A percentile compares a stretch with the other conserved stretches of the same genome.
phyloP scores from a whole-genome alignment of 2,797 vertebrate genomes.

The Hybognathus amarus region DNA sequence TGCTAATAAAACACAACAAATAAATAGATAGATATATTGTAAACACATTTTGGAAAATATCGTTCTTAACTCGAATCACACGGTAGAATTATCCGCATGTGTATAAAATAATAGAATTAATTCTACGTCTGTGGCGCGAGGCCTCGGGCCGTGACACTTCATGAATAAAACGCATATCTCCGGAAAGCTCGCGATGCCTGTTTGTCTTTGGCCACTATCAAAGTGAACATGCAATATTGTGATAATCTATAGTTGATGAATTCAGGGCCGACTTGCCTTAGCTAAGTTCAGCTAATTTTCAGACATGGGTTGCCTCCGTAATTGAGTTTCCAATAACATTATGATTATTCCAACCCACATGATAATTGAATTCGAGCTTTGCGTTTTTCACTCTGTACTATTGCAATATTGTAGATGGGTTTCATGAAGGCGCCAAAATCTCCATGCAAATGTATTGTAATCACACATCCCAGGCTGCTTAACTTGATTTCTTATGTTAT shows the following conservation, averaged over 20 bases:
- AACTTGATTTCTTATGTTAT: constrained; percentile 99
- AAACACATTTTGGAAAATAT: constrained; percentile 74
- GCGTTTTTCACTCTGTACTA: constrained; percentile 82
- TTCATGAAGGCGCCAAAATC: constrained; percentile 60
- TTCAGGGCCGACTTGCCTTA: constrained; percentile 98
- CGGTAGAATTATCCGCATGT: constrained; percentile 97
- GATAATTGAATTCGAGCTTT: constrained; percentile 99
- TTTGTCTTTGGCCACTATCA: constrained; percentile 99
- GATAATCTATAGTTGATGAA: constrained; percentile 99
- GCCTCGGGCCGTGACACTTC: constrained; percentile 94
- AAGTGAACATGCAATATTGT: constrained; percentile 99
- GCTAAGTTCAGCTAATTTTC: constrained; percentile 99
- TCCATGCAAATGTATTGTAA: constrained; percentile 67
- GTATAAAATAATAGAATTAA: constrained; percentile 99
- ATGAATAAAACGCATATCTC: constrained; percentile 99
- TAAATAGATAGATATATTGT: constrained; percentile 75
- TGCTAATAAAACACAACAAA: constrained; percentile 75
- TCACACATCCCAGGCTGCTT: constrained; percentile 95
- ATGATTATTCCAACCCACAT: constrained; percentile 98
- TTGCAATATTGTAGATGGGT: constrained; percentile 98
- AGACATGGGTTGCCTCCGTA: constrained; percentile 97
- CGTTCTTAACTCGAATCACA: constrained; percentile 89
- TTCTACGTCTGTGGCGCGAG: constrained; percentile 94
- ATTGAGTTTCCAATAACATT: constrained; percentile 99
- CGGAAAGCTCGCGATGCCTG: constrained; percentile 87